A percentile compares a stretch with the other conserved stretches of the same genome.
phyloP scores from a whole-genome alignment of 2,888 invertebrate genomes.

The Hirtodrosophila duncani region DNA sequence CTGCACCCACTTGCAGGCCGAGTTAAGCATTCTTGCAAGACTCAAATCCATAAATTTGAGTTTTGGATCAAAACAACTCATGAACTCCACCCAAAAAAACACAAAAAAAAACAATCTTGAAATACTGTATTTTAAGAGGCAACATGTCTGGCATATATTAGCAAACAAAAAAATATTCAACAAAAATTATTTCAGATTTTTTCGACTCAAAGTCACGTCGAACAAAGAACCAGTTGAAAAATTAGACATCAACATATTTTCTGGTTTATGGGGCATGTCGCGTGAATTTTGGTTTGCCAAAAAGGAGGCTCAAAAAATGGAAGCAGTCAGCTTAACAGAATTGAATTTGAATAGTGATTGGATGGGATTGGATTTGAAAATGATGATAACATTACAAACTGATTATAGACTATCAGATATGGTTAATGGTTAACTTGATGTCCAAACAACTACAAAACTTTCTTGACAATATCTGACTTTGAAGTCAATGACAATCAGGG shows the following conservation, averaged over 20 bases:
- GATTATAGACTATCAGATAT: too few species aligned
- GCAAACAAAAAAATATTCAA: constrained; percentile 29
- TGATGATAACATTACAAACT: too few species aligned
- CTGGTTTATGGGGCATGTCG: constrained; percentile 50
- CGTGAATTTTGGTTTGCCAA: constrained; percentile 45
- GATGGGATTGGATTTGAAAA: too few species aligned
- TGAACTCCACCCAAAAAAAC: constrained; percentile 21
- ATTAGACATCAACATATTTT: constrained; percentile 43
- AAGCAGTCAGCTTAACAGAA: constrained; percentile 1
- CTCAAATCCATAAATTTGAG: constrained; percentile 38
- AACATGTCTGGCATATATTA: constrained; percentile 50
- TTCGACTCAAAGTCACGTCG: too few species aligned
- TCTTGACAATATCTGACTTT: too few species aligned
- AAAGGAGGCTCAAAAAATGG: constrained; percentile 2
- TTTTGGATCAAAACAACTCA: constrained; percentile 29
- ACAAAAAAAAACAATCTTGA: constrained; percentile 19
- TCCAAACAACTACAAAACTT: too few species aligned
- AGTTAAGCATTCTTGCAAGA: background rate
- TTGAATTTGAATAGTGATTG: constrained; percentile 4
- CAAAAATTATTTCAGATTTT: too few species aligned
- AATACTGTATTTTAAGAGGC: constrained; percentile 20
- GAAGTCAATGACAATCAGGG: too few species aligned
- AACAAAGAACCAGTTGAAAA: constrained; percentile 53
- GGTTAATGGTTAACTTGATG: too few species aligned
- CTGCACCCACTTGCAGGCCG: too few species aligned